Evolutionary conservation across 2,797 vertebrate species (phyloP).

Genomic region (Acanthornis magna): DNA sequence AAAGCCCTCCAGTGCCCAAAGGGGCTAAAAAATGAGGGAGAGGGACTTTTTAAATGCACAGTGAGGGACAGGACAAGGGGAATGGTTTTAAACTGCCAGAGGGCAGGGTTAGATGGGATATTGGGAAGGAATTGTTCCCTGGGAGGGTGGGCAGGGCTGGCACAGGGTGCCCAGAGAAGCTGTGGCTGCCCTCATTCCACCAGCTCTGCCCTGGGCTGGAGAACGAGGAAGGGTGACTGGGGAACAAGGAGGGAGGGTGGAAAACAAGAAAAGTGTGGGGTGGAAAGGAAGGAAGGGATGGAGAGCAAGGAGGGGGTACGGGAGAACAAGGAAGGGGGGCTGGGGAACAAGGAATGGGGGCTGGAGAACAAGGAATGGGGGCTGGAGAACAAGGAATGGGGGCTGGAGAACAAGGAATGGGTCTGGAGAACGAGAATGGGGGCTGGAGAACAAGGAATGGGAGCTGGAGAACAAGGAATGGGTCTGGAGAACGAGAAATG

Average conservation of each 20-base stretch:
- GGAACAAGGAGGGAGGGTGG: not conserved
- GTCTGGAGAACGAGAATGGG: no score
- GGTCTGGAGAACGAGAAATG: no score
- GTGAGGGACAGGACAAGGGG: not conserved
- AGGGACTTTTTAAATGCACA: not conserved
- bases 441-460: no score
- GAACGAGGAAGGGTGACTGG: no score
- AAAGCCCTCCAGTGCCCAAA: not conserved
- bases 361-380: not conserved
- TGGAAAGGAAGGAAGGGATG: not conserved
- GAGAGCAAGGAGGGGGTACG: not conserved
- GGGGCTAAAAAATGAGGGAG: not conserved
- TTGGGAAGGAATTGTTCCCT: not conserved
- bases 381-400: not conserved
- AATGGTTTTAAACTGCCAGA: not conserved
- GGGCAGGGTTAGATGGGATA: rapidly evolving
- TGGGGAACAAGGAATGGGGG: not conserved
- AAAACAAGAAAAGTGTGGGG: not conserved
- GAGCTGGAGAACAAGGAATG: no score
- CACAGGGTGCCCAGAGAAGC: not conserved
- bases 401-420: not conserved
- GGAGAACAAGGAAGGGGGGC: not conserved
- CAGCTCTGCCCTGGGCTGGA: not conserved
- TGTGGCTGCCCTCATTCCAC: not conserved
- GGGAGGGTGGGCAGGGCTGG: not conserved